Conservation (phyloP, 2,797 vertebrate species). For the Syncerus caffer region DNA sequence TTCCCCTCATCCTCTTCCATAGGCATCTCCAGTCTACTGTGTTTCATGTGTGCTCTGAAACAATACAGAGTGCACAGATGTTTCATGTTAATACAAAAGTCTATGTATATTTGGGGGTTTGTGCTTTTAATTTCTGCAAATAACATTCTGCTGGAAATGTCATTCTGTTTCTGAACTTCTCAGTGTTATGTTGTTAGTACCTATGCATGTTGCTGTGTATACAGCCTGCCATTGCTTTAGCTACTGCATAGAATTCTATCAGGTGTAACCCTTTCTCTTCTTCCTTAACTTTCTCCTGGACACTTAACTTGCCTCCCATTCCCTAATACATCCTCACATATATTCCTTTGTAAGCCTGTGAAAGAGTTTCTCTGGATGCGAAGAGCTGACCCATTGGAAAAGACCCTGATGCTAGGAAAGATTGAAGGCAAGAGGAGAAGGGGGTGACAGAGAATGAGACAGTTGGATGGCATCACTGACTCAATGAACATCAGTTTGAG, state of each 20-base stretch:
- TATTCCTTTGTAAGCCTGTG: neutral
- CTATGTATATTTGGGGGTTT: neutral
- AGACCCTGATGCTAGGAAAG: neutral
- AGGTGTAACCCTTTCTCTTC: neutral
- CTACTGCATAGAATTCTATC: neutral
- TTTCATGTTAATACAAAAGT: neutral
- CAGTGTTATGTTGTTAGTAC: accelerated
- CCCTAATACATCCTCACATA: neutral
- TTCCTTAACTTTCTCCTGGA: neutral
- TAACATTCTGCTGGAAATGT: neutral
- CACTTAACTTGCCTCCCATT: neutral
- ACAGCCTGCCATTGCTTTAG: neutral
- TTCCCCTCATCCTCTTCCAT: neutral
- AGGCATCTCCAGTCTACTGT: neutral
- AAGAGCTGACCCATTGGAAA: neutral
- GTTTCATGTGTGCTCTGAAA: neutral
- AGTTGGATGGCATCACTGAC: neutral
- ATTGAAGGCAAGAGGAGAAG: neutral
- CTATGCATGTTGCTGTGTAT: neutral
- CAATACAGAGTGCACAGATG: neutral
- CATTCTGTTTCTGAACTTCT: neutral
- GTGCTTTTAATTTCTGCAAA: neutral
- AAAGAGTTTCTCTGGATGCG: neutral
- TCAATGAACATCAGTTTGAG: neutral
- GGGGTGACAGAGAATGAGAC: neutral